Base-by-base conservation (phyloP, 2,888 invertebrate genomes). In the Axea sp. region DNA sequence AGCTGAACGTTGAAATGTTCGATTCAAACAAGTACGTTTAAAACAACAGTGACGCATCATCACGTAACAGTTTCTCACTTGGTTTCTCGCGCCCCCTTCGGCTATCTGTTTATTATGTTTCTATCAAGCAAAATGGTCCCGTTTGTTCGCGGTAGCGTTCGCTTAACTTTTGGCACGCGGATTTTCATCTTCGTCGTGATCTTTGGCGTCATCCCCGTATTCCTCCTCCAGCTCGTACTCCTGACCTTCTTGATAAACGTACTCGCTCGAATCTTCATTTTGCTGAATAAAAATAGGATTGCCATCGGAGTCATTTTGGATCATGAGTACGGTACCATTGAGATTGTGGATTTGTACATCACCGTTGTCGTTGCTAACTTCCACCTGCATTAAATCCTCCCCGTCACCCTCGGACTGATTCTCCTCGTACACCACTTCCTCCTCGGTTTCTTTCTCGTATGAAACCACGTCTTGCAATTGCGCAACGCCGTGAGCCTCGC, bases 261-360 rank as follows among this genome's bases (percentile, higher is more conserved):
- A 86, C 51, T 83, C 82, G 2, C 79, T 80, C 0, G 85, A 85
- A 17, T 84, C 87, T 4, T 86, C 86, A 37, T 83, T 83, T 22
- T 81, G 82, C 37, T 84, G 83, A 39, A 87, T 86, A 22, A 87
- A 78, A 62, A 87, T 87, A 45, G 86, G 84, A 82, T 87, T 86
- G 9, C 86, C 87, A 6, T 87, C 86, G 0, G 81, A 76, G 12
- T 86, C 86, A 26, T 85, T 85, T 1, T 85, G 78, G 1, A 87
- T 82, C 84, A 87, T 85, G 8, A 87, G 73, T 7, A 87, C 86
- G n/a, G 87, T 84, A n/a, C 86, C 86, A 26, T 85, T 83, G 8
- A 87, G 73, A 75, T 83, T 81, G 47, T 85, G 84, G 26, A 85
- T 79, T 39, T 81, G 80, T 35, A 83, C 73, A 2, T 80, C 77